Percentiles rank a stretch among this genome's conserved stretches.
These are phyloP conservation scores for Unio pictorum DNA, from an alignment of 2,888 invertebrate species.

Conservation along the genomic window DNA sequence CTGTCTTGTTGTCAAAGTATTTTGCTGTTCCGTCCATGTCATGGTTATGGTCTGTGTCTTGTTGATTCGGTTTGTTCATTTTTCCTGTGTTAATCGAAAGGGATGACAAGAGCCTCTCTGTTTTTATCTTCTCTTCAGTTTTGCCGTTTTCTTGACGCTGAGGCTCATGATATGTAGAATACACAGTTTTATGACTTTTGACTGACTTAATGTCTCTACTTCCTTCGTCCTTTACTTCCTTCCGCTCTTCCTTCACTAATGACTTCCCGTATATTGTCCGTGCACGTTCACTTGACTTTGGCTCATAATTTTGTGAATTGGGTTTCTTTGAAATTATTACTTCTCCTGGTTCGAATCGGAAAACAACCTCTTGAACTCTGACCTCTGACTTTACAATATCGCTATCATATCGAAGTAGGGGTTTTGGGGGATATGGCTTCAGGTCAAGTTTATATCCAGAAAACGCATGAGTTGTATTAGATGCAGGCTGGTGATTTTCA, in stretches of 20 bases:
- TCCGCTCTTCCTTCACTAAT: constrained; percentile 4
- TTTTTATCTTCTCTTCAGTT: background rate
- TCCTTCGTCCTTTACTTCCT: background rate
- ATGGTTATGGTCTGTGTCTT: background rate
- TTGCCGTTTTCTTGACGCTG: constrained; percentile 15
- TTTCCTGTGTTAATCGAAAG: no score
- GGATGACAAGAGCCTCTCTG: no score
- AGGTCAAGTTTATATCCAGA: constrained; percentile 16
- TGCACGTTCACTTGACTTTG: constrained; percentile 27
- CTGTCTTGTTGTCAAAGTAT: no score
- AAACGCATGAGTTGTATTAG: no score
- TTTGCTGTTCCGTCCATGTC: background rate
- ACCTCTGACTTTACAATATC: constrained; percentile 10
- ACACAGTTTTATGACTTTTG: background rate
- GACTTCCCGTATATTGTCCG: constrained; percentile 34
- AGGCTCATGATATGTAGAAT: constrained; percentile 8
- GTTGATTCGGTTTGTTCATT: background rate
- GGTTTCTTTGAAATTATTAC: constrained; percentile 20
- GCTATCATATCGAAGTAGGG: constrained; percentile 2
- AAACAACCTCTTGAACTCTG: constrained; percentile 19
- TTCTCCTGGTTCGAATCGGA: constrained; percentile 35
- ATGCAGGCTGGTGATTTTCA: no score
- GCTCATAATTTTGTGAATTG: constrained; percentile 5
- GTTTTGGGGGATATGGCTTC: constrained; percentile 12
- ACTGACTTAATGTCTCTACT: background rate